These are phyloP conservation scores for Parochlus steinenii DNA, from an alignment of 2,888 invertebrate genomes.

Conservation along the genomic window DNA sequence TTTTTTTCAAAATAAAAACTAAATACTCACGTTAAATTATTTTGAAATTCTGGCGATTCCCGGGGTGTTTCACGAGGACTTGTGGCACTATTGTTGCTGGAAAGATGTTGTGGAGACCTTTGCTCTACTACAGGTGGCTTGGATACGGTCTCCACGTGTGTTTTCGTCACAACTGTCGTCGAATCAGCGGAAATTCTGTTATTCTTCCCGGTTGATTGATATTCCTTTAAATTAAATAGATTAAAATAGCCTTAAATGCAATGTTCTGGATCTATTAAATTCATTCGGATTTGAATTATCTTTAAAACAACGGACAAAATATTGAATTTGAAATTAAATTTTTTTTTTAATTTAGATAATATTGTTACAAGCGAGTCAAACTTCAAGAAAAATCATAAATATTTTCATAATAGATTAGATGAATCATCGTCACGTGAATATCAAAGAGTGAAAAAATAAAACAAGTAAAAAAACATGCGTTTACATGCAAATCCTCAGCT, in stretches of 20 bases:
- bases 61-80: constrained; percentile 3
- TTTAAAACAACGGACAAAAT: constrained; percentile 20
- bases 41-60: constrained; percentile 10
- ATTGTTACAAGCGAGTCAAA: constrained; percentile 20
- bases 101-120: too few species aligned
- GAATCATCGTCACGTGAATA: constrained; percentile 2
- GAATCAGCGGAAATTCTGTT: constrained; percentile 22
- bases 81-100: constrained; percentile 11
- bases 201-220: constrained; percentile 35
- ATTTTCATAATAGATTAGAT: constrained; percentile 3
- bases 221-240: constrained; percentile 25
- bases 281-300: constrained; percentile 15
- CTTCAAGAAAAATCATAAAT: constrained; percentile 18
- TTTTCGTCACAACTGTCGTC: constrained; percentile 26
- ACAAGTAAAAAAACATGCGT: constrained; percentile 5
- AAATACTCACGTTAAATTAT: constrained; percentile 9
- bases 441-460: constrained; percentile 1
- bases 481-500: constrained; percentile 77
- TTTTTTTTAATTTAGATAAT: too few species aligned
- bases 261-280: constrained; percentile 1
- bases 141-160: constrained; percentile 26
- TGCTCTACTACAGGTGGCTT: constrained; percentile 8
- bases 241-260: constrained; percentile 1
- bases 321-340: too few species aligned
- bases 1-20: constrained; percentile 1